Base-by-base conservation (phyloP, 1,140 invertebrate genomes). In the Mactra quadrangularis region DNA sequence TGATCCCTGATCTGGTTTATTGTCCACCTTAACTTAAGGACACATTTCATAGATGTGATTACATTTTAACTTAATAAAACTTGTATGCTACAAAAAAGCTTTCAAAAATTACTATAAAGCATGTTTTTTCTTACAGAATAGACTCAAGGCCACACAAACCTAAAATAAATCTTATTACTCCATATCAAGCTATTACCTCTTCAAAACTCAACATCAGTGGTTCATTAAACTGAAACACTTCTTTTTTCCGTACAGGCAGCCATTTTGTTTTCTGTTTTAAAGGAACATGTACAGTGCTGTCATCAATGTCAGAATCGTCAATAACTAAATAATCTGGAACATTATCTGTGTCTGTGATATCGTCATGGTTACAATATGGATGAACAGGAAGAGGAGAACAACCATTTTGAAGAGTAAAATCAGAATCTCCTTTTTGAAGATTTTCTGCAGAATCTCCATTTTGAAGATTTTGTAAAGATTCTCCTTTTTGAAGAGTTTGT, bases 191-290 rank as follows among this genome's bases (percentile, higher is more conserved):
- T n/a, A n/a, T n/a, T 82, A 91, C 90, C 87, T 91, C 90, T 77
- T 90, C 89, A 45, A 88, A 75, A 27, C 77, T 88, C 3, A 91
- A 79, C 64, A 88, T 78, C 3, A 90, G 72, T n/a, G 77, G 83
- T 79, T 91, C 90, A 41, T 85, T 76, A 25, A 87, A 50, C 15
- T 64, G 82, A 60, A 85, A 90, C 50, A 84, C 83, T 72, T 91
- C 89, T 71, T 70, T 83, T 66, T 90, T 91, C 27, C 86, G 13
- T 13, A 86, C 84, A 27, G 88, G 87, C 50, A 50, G 55, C 90
- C 90, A 91, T 62, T 38, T 55, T n/a, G 22, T 57, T 17, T 31
- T 53, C 15, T 57, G 29, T 45, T 68, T 79, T 6, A 19, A 45
- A 11, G 27, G n/a, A 9, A 68, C 29, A 1, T n/a, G 4, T n/a